Evolutionary conservation across 2,113 vertebrate species (phyloP).

Genomic region (Psephotus haematonotus): DNA sequence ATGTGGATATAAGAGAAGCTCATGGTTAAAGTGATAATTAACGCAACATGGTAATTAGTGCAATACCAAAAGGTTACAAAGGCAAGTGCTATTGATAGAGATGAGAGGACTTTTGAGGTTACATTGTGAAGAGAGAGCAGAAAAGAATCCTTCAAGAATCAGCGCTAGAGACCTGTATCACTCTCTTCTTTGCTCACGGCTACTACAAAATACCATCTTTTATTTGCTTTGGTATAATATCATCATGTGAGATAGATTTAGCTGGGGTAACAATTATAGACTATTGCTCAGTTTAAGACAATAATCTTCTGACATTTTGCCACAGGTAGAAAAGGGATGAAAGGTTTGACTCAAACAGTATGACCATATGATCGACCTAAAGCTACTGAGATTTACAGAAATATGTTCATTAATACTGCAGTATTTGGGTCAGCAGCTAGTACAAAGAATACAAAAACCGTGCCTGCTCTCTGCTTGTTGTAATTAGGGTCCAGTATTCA

Average conservation of each 20-base stretch:
- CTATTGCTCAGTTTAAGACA: neutral
- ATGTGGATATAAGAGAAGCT: neutral
- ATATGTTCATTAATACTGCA: neutral
- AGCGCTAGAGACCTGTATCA: neutral
- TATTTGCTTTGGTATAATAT: neutral
- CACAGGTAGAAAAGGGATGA: neutral
- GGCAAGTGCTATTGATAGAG: neutral
- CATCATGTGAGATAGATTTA: neutral
- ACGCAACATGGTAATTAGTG: neutral
- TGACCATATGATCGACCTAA: neutral
- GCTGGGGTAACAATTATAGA: neutral
- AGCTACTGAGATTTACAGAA: neutral
- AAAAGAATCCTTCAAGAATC: neutral
- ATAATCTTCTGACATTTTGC: slow-evolving; percentile 3
- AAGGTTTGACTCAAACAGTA: neutral
- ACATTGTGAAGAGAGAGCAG: neutral
- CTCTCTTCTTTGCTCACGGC: neutral
- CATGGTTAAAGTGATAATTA: neutral
- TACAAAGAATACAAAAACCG: neutral
- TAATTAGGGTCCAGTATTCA: neutral
- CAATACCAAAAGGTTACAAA: neutral
- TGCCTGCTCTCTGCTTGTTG: neutral
- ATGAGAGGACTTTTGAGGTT: neutral
- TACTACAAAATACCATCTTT: neutral
- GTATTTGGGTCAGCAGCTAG: neutral